phyloP scores from a whole-genome alignment of 2,888 invertebrate genomes.

The Fissipunctia ypsillon region DNA sequence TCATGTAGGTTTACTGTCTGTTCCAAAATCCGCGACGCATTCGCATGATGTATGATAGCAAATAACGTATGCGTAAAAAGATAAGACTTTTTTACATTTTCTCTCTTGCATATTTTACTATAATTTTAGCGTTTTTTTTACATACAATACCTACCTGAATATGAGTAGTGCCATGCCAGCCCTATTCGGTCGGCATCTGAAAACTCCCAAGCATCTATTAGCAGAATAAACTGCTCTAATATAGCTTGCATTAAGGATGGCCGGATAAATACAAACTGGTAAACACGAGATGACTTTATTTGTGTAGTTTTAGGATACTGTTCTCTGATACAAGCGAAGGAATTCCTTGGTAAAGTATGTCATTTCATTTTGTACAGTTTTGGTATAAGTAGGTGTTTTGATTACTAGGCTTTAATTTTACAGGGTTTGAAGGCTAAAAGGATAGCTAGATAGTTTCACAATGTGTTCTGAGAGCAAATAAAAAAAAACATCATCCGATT shows the following conservation, averaged over 20 bases:
- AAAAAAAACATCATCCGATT: background rate
- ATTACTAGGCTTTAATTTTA: background rate
- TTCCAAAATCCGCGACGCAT: constrained; percentile 25
- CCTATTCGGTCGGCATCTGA: constrained; percentile 35
- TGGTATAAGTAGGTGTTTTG: background rate
- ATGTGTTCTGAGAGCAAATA: background rate
- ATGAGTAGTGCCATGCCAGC: constrained; percentile 6
- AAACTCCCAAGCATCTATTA: constrained; percentile 49
- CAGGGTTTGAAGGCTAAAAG: background rate
- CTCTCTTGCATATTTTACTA: constrained; percentile 1
- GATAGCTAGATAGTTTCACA: background rate
- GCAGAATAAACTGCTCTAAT: constrained; percentile 45
- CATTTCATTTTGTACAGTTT: background rate
- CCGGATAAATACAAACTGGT: constrained; percentile 17
- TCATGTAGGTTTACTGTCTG: constrained; percentile 39
- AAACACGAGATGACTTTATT: constrained; percentile 36
- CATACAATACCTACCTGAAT: background rate
- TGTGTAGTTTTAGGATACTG: constrained; percentile 48
- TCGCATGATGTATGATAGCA: constrained; percentile 31
- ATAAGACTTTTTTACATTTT: constrained; percentile 1
- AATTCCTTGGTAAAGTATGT: constrained; percentile 6
- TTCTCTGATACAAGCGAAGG: background rate
- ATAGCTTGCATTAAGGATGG: constrained; percentile 48
- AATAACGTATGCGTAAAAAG: constrained; percentile 24
- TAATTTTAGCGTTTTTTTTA: background rate